Conservation (phyloP, 2,888 invertebrate species). For the Acleris holmiana region DNA sequence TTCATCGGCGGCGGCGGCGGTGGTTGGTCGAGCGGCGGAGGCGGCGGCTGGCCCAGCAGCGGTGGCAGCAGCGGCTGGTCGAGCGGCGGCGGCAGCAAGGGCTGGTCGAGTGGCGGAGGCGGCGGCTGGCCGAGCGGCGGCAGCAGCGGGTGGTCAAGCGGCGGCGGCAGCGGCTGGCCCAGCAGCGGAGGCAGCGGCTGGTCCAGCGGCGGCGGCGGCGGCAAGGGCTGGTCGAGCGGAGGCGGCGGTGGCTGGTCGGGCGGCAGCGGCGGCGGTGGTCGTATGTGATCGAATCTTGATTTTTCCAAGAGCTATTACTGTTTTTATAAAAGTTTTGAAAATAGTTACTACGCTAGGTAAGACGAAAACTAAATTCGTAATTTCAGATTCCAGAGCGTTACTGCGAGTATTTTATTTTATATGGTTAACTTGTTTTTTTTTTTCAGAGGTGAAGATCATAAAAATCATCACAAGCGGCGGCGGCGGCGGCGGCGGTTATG, state of each 20-base stretch:
- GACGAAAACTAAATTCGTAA: no score
- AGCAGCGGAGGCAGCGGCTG: slow-evolving; percentile 50
- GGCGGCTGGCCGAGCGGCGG: slow-evolving; percentile 49
- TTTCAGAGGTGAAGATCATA: slow-evolving; percentile 69
- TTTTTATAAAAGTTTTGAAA: no score
- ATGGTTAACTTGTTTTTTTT: slow-evolving; percentile 18
- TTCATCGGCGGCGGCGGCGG: slow-evolving; percentile 62
- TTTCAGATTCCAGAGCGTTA: no score
- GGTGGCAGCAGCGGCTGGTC: slow-evolving; percentile 40
- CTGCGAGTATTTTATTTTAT: background rate
- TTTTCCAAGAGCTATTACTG: no score
- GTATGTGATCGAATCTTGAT: slow-evolving; percentile 38
- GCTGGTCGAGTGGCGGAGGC: slow-evolving; percentile 44
- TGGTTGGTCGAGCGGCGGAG: slow-evolving; percentile 37
- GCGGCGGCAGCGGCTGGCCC: slow-evolving; percentile 38
- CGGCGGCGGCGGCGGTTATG: slow-evolving; percentile 54
- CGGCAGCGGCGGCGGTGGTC: slow-evolving; percentile 47
- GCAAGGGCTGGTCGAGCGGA: slow-evolving; percentile 37
- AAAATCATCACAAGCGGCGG: slow-evolving; percentile 66
- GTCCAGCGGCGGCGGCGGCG: slow-evolving; percentile 47
- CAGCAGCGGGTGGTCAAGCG: slow-evolving; percentile 31
- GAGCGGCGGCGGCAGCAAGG: slow-evolving; percentile 40
- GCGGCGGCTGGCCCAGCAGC: slow-evolving; percentile 48
- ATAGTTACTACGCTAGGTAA: no score
- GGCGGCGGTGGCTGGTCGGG: slow-evolving; percentile 48